Conservation (phyloP, 2,888 invertebrate species). For the Mythimna albipuncta region DNA sequence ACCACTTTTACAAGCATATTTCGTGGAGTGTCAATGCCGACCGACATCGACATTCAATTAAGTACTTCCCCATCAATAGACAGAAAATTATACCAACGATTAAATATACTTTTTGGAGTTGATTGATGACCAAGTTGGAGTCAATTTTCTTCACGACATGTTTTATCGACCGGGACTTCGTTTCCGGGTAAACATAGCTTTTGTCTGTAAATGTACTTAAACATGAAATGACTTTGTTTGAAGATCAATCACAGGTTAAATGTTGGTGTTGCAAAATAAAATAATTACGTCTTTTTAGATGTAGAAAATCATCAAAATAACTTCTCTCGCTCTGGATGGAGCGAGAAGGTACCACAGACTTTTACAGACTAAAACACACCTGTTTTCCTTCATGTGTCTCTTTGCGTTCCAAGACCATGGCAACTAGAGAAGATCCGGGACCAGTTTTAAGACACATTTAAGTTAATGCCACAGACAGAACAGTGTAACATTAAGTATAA, state of each 20-base stretch:
- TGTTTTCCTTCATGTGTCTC: no score
- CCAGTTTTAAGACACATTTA: background rate
- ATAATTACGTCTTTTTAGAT: no score
- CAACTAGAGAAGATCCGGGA: background rate
- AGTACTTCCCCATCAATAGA: background rate
- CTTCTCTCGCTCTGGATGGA: no score
- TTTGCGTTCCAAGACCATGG: no score
- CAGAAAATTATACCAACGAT: conserved; percentile 27
- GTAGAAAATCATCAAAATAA: no score
- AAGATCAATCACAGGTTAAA: conserved; percentile 1
- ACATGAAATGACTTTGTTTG: background rate
- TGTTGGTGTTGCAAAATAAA: background rate
- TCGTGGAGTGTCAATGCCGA: background rate
- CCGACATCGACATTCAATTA: conserved; percentile 17
- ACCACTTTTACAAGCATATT: background rate
- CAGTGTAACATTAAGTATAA: no score
- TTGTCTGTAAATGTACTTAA: no score
- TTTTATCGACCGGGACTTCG: background rate
- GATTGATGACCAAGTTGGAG: conserved; percentile 38
- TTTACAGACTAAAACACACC: no score
- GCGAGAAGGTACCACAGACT: no score
- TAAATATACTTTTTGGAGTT: background rate
- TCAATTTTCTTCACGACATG: conserved; percentile 8
- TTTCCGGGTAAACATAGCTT: background rate
- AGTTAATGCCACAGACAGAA: no score